Conservation (phyloP, 2,797 vertebrate genomes). For the Saxicola maurus region DNA sequence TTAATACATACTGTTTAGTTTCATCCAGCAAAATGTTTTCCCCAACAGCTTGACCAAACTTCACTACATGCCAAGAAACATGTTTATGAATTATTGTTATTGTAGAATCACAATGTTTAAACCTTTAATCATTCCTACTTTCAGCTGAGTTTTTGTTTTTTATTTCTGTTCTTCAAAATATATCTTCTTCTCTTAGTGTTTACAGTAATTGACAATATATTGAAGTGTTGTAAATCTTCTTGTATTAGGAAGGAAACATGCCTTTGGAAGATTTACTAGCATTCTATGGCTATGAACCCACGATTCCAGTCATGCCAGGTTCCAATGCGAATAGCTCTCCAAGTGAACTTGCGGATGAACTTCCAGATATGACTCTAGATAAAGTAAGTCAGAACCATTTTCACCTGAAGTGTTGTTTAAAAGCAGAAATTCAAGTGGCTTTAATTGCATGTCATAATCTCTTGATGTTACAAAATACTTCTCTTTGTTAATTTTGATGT, state of each 20-base stretch:
- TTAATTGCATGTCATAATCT: neutral
- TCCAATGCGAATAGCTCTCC: slow-evolving; percentile 93
- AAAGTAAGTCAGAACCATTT: slow-evolving; percentile 78
- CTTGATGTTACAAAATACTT: neutral
- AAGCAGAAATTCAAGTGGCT: neutral
- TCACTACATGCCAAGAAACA: neutral
- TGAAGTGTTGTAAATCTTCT: slow-evolving; percentile 25
- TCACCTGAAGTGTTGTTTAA: neutral
- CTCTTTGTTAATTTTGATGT: neutral
- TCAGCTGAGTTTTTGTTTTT: neutral
- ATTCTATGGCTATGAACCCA: slow-evolving; percentile 92
- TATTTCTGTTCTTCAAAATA: neutral
- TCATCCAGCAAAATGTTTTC: neutral
- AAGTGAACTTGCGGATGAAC: slow-evolving; percentile 92
- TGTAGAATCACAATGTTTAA: neutral
- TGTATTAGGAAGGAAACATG: slow-evolving; percentile 91
- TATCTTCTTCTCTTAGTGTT: neutral
- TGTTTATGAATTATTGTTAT: neutral
- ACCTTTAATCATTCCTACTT: neutral
- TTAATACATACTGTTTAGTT: neutral
- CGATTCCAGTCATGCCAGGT: slow-evolving; percentile 78
- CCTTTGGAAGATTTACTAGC: slow-evolving; percentile 92
- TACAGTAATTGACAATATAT: neutral
- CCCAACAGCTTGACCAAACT: neutral
- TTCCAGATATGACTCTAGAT: slow-evolving; percentile 97